phyloP scores from a whole-genome alignment of 2,113 vertebrate species.

The Ranitomeya variabilis region DNA sequence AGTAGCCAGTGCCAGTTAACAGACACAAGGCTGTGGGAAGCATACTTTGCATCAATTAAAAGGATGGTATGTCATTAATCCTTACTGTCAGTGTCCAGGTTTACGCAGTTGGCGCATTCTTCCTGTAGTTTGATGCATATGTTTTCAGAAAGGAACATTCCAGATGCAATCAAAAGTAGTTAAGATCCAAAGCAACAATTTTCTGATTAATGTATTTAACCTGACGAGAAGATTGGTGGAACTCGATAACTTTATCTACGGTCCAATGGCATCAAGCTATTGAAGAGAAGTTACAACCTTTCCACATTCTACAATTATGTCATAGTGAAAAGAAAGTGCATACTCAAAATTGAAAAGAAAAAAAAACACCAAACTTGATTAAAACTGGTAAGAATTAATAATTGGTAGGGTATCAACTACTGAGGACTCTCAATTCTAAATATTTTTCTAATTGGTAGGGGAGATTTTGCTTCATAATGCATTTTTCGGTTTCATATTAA shows the following conservation, averaged over 20 bases:
- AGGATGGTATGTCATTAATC: conserved; percentile 64
- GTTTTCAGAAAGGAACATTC: conserved; percentile 56
- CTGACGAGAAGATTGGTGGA: background rate
- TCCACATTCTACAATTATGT: background rate
- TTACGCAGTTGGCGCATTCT: conserved; percentile 59
- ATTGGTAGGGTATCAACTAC: background rate
- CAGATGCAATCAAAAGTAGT: conserved; percentile 49
- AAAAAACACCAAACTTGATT: background rate
- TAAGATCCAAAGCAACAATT: conserved; percentile 29
- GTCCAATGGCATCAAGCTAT: background rate
- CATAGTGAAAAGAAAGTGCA: background rate
- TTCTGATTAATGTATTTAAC: conserved; percentile 19
- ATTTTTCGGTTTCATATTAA: background rate
- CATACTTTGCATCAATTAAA: conserved; percentile 62
- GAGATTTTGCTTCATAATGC: background rate
- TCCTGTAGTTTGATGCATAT: conserved; percentile 38
- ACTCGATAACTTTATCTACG: background rate
- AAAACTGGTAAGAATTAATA: background rate
- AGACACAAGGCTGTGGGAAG: conserved; percentile 61
- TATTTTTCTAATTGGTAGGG: background rate
- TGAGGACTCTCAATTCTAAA: no score
- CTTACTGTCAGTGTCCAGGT: conserved; percentile 61
- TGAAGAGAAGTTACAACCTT: background rate
- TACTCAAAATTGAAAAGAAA: background rate
- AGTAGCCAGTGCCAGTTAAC: conserved; percentile 60